phyloP scores from a whole-genome alignment of 2,797 vertebrate genomes.

The Amniataba percoides region DNA sequence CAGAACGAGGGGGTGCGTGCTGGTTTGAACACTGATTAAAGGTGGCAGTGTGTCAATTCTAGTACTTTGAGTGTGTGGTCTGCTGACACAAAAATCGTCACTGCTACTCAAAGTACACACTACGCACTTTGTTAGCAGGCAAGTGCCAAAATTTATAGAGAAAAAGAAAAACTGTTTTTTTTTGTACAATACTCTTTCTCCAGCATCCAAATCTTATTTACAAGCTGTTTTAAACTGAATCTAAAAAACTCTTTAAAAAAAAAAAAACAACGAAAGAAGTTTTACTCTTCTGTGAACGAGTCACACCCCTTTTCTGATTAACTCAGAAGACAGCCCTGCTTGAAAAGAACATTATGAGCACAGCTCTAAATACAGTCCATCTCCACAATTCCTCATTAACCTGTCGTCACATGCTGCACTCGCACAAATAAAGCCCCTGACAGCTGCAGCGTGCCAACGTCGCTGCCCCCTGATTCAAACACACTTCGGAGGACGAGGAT shows the following conservation, averaged over 20 bases:
- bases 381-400: conserved; percentile 36
- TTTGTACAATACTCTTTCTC: background rate
- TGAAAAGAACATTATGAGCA: conserved; percentile 30
- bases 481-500: conserved; percentile 9
- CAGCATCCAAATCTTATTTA: background rate
- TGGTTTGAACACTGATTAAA: conserved; percentile 78
- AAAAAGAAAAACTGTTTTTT: background rate
- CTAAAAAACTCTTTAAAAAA: no score
- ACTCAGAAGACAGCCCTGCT: conserved; percentile 1
- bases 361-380: background rate
- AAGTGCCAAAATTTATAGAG: background rate
- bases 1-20: conserved; percentile 58
- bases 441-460: conserved; percentile 19
- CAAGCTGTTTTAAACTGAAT: background rate
- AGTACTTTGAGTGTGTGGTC: conserved; percentile 64
- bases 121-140: conserved; percentile 15
- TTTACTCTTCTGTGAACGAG: background rate
- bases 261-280: no score
- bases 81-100: conserved; percentile 48
- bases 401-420: background rate
- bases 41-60: conserved; percentile 83
- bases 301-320: background rate
- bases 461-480: conserved; percentile 25
- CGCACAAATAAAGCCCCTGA: conserved; percentile 1
- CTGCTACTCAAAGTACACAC: conserved; percentile 38